Base-by-base conservation (phyloP, 2,797 vertebrate genomes). In the Platyrinchus mystaceus region DNA sequence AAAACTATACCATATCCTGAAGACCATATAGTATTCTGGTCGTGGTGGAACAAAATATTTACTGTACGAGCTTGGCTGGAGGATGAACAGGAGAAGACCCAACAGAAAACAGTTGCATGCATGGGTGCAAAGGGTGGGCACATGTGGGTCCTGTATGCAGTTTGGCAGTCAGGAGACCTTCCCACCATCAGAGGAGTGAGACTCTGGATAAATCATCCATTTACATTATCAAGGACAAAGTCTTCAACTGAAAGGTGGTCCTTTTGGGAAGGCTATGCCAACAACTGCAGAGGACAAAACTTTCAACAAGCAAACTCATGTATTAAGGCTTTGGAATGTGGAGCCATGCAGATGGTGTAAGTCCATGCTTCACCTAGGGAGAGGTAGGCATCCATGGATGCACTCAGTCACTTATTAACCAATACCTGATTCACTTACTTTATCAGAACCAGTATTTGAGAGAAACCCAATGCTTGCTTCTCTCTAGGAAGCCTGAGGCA, bases 61-160 rank as follows among this genome's bases (percentile, higher is more conserved):
- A n/a, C 64, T 88, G 24, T 41, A 28, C 17, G 59, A 82, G 44
- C 46, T n/a, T 17, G 73, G 39, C 55, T 49, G 22, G 28, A 37
- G 50, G 20, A 64, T n/a, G 15, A 86, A 60, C 14, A 66, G 28
- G 19, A 30, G 39, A 59, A 63, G 26, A 34, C 15, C 39, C 43
- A 76, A 23, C 47, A 84, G 32, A 76, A 59, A 32, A 8, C 9
- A 56, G 0, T 0, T 53, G 10, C 12, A 39, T 17, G 11, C 21
- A 34, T 6, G 27, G 19, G 43, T 73, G 26, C 28, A 59, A 68
- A 59, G 55, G 7, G 5, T 53, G 41, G 20, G 24, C n/a, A 55
- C 6, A 19, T 2, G 6, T 8, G 8, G 56, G 20, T 70, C 3
- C 0, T 12, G 12, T 56, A 39, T 21, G 39, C 34, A 52, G 8